A percentile compares a stretch with the other conserved stretches of the same genome.
phyloP scores from a whole-genome alignment of 2,797 vertebrate species.

The Chelonia mydas region DNA sequence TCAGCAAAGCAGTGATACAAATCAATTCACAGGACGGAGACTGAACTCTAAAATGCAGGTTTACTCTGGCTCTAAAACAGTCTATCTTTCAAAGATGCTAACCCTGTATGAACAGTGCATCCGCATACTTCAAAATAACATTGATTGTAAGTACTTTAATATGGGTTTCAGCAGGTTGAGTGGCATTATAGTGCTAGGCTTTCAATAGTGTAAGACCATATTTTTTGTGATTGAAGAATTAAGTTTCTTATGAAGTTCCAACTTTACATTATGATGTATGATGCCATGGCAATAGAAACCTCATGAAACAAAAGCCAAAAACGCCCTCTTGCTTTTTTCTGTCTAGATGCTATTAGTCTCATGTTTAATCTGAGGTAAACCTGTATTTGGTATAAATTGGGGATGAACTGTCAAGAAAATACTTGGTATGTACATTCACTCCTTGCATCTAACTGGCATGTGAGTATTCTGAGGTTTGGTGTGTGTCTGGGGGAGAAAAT shows the following conservation, averaged over 20 bases:
- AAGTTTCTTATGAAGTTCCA: background rate
- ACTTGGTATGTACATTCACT: background rate
- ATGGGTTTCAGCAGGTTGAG: background rate
- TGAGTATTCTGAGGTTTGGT: background rate
- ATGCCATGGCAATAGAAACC: background rate
- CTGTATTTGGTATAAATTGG: background rate
- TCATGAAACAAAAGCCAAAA: background rate
- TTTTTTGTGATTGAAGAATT: background rate
- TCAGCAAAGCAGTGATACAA: constrained; percentile 72
- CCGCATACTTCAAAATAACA: constrained; percentile 91
- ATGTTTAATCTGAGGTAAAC: background rate
- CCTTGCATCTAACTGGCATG: fast-evolving
- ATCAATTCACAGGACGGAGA: constrained; percentile 86
- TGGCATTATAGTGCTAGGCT: background rate
- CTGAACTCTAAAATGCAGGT: constrained; percentile 92
- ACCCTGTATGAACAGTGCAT: constrained; percentile 91
- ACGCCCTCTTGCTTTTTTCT: background rate
- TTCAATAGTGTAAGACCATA: background rate
- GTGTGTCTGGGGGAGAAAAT: background rate
- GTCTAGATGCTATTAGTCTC: background rate
- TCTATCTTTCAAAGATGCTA: constrained; percentile 88
- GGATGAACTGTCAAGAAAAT: background rate
- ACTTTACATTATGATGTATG: background rate
- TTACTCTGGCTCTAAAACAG: constrained; percentile 89
- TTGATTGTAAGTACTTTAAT: constrained; percentile 84